A percentile compares a stretch with the other conserved stretches of the same genome.
Conservation (phyloP, 2,797 vertebrate genomes). For the Astyanax mexicanus region DNA sequence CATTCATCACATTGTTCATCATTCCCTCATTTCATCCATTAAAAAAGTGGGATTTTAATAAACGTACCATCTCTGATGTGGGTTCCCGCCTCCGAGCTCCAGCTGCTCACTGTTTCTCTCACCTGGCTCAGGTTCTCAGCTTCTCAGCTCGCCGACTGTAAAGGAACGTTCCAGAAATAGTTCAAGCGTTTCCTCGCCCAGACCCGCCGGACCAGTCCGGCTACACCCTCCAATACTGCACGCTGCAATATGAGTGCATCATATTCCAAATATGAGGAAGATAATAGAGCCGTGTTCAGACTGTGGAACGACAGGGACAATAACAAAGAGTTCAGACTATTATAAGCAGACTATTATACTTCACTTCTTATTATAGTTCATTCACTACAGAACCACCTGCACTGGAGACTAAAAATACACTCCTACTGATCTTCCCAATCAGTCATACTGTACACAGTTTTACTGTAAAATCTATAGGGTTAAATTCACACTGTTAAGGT, state of each 20-base stretch:
- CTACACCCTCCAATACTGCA: constrained; percentile 5
- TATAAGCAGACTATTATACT: not conserved
- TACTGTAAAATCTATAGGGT: too few species aligned
- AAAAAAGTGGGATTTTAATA: not conserved
- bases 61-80: constrained; percentile 6
- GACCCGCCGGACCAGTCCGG: constrained; percentile 56
- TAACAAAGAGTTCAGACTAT: not conserved
- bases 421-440: too few species aligned
- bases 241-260: not conserved
- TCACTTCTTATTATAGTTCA: not conserved
- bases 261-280: constrained; percentile 1
- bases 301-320: not conserved
- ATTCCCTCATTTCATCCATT: not conserved
- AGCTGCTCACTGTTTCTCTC: constrained; percentile 1
- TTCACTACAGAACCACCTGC: not conserved
- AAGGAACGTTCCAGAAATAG: constrained; percentile 46
- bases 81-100: not conserved
- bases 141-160: not conserved
- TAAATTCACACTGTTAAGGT: too few species aligned
- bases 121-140: not conserved
- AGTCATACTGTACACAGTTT: too few species aligned
- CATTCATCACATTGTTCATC: not conserved
- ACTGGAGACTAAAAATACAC: too few species aligned
- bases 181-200: constrained; percentile 38
- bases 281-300: not conserved